Evolutionary conservation across 2,113 vertebrate species (phyloP).

Genomic region (Phalacrocorax pelagicus): DNA sequence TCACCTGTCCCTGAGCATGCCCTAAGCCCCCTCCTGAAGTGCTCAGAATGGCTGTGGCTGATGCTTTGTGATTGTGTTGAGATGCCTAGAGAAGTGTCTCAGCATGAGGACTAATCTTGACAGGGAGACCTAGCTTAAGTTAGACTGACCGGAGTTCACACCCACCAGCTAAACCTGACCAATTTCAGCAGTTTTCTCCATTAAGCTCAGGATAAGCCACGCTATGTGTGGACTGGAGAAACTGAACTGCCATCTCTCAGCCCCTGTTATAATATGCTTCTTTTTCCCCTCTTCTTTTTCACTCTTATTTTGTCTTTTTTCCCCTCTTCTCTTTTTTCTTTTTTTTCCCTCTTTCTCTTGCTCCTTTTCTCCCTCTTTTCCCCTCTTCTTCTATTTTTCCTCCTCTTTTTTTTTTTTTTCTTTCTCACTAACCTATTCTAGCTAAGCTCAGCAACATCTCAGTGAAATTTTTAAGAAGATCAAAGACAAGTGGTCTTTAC

Average conservation of each 20-base stretch:
- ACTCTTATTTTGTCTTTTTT: no score
- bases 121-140: not conserved
- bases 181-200: not conserved
- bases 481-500: not conserved
- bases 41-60: fast-evolving
- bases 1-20: fast-evolving
- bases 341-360: no score
- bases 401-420: not conserved
- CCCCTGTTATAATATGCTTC: not conserved
- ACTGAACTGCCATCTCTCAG: not conserved
- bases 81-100: not conserved
- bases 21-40: not conserved
- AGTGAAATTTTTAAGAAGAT: not conserved
- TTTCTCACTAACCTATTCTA: not conserved
- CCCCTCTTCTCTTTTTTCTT: no score
- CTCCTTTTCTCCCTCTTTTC: no score
- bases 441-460: not conserved
- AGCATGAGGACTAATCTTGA: not conserved
- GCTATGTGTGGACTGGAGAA: not conserved
- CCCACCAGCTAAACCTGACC: not conserved
- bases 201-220: not conserved
- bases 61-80: not conserved
- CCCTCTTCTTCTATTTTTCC: no score
- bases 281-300: no score
- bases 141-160: not conserved